phyloP scores from a whole-genome alignment of 2,888 invertebrate species.

The Lithophane ornitopus region DNA sequence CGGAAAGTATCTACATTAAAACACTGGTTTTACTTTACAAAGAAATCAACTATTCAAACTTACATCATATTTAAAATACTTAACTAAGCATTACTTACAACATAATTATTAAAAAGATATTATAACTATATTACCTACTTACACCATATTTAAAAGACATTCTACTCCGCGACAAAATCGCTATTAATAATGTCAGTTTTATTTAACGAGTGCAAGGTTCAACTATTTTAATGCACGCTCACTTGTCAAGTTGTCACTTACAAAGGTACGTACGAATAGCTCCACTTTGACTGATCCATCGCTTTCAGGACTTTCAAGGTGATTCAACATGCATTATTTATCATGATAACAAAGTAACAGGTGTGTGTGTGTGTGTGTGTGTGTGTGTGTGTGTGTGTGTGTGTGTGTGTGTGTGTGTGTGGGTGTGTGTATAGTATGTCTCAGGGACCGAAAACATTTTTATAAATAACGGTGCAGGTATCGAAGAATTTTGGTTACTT shows the following conservation, averaged over 20 bases:
- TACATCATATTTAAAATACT: slow-evolving; percentile 11
- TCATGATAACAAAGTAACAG: slow-evolving; percentile 1
- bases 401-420: no score
- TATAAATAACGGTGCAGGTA: no score
- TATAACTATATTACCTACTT: slow-evolving; percentile 2
- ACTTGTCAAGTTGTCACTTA: neutral
- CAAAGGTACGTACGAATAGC: slow-evolving; percentile 9
- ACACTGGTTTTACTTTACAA: neutral
- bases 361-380: no score
- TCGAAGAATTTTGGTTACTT: no score
- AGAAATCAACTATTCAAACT: neutral
- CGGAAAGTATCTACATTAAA: neutral
- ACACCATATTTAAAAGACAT: slow-evolving; percentile 9
- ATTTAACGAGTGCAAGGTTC: slow-evolving; percentile 2
- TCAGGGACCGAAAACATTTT: no score
- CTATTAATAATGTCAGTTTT: neutral
- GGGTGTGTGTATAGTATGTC: no score
- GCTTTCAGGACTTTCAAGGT: slow-evolving; percentile 37
- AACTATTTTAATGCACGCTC: neutral
- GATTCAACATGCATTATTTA: slow-evolving; percentile 38
- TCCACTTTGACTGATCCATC: neutral
- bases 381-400: no score
- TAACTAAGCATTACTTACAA: neutral
- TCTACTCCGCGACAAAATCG: neutral
- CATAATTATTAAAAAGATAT: neutral